Conservation (phyloP, 2,888 invertebrate species). For the Oscheius myriophilus region DNA sequence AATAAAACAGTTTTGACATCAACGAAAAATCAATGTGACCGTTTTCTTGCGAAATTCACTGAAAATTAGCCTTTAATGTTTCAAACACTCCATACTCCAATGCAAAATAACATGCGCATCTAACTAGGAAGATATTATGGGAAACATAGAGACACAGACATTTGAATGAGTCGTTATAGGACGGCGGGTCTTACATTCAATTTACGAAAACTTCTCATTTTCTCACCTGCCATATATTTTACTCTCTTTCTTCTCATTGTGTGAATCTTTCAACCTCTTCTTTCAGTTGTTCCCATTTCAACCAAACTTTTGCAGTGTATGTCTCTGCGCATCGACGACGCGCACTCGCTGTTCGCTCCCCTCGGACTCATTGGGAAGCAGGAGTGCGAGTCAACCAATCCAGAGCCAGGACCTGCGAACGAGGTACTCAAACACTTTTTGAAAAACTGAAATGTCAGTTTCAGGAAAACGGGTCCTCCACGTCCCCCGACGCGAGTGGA, state of each 20-base stretch:
- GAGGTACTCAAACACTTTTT: constrained; percentile 4
- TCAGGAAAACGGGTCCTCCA: constrained; percentile 6
- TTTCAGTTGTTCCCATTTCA: background rate
- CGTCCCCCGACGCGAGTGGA: constrained; percentile 23
- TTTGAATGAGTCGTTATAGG: no score
- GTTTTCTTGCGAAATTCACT: no score
- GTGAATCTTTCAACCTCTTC: background rate
- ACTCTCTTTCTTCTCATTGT: background rate
- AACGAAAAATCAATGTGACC: no score
- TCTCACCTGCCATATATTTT: constrained; percentile 16
- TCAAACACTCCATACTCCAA: no score
- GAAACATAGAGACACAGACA: no score
- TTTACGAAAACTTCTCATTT: constrained; percentile 1
- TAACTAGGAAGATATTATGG: no score
- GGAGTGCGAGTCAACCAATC: background rate
- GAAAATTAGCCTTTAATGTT: no score
- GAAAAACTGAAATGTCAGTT: no score
- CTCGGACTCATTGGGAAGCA: constrained; percentile 16
- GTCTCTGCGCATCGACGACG: constrained; percentile 31
- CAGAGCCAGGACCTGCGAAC: constrained; percentile 5
- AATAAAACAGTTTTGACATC: no score
- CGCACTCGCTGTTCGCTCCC: constrained; percentile 24
- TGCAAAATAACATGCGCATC: no score
- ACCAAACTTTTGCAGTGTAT: constrained; percentile 11
- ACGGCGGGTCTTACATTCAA: no score